Evolutionary conservation across 1,140 invertebrate genomes (phyloP).

Genomic region (Meloidogyne exigua): DNA sequence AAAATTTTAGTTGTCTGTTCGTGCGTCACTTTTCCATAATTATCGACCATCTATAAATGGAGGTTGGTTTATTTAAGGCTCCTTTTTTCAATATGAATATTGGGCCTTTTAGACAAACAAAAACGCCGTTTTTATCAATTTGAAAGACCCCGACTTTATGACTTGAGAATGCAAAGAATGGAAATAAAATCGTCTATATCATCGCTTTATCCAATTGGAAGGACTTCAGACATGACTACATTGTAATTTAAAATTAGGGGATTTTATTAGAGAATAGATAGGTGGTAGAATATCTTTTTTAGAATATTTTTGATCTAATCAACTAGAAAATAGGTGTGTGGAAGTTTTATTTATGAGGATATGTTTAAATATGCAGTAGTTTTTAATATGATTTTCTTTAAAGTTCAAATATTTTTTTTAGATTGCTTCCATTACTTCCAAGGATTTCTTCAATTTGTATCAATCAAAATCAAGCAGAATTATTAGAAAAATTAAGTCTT

Average conservation of each 20-base stretch:
- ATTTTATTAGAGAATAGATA: too few relatives aligned
- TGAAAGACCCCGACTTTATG: constrained; percentile 11
- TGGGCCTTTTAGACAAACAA: not conserved
- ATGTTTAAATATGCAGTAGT: too few relatives aligned
- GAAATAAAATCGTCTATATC: constrained; percentile 2
- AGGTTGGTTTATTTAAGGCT: not conserved
- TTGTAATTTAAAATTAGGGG: not conserved
- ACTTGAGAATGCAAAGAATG: constrained; percentile 4
- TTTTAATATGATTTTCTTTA: too few relatives aligned
- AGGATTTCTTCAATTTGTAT: constrained; percentile 1
- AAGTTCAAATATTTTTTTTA: not conserved
- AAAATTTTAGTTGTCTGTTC: constrained; percentile 28
- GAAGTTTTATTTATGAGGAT: too few relatives aligned
- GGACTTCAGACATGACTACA: constrained; percentile 11
- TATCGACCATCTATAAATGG: constrained; percentile 19
- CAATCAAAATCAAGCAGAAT: not conserved
- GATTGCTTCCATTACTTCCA: constrained; percentile 18
- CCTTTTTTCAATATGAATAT: not conserved
- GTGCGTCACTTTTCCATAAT: constrained; percentile 33
- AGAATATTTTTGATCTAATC: too few relatives aligned
- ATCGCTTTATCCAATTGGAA: not conserved
- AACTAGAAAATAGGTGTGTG: too few relatives aligned
- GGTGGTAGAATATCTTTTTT: too few relatives aligned
- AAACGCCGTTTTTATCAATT: constrained; percentile 18
- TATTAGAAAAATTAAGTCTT: not conserved